phyloP scores from a whole-genome alignment of 2,113 vertebrate species.

The Sakesphorus luctuosus region DNA sequence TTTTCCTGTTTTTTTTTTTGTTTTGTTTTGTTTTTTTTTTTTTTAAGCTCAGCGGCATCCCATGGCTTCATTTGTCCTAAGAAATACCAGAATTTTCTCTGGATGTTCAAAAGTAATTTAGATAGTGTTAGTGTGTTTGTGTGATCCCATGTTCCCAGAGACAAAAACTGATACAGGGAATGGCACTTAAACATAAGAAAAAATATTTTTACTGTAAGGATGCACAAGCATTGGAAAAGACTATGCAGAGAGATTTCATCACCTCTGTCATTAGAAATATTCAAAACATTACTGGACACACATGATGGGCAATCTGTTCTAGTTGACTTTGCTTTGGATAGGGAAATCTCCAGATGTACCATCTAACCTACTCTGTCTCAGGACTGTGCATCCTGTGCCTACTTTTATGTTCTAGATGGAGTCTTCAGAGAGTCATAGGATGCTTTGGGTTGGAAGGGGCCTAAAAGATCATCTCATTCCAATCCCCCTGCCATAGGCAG shows the following conservation, averaged over 20 bases:
- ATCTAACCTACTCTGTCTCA: not conserved
- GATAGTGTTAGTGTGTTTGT: not conserved
- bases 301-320: not conserved
- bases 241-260: not conserved
- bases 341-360: not conserved
- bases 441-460: not conserved
- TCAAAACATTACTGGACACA: not conserved
- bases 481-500: not conserved
- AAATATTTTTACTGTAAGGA: not conserved
- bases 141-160: not conserved
- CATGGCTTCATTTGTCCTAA: not conserved
- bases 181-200: not conserved
- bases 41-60: not conserved
- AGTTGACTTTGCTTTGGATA: not conserved
- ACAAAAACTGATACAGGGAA: not conserved
- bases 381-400: not conserved
- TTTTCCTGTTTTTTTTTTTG: not conserved
- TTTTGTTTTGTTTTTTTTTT: no score
- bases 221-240: not conserved
- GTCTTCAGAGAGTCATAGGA: not conserved
- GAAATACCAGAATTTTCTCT: not conserved
- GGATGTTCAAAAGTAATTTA: not conserved
- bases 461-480: accelerated
- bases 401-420: not conserved
- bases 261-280: not conserved